phyloP scores from a whole-genome alignment of 2,797 vertebrate species.

The Pteropus rufus region DNA sequence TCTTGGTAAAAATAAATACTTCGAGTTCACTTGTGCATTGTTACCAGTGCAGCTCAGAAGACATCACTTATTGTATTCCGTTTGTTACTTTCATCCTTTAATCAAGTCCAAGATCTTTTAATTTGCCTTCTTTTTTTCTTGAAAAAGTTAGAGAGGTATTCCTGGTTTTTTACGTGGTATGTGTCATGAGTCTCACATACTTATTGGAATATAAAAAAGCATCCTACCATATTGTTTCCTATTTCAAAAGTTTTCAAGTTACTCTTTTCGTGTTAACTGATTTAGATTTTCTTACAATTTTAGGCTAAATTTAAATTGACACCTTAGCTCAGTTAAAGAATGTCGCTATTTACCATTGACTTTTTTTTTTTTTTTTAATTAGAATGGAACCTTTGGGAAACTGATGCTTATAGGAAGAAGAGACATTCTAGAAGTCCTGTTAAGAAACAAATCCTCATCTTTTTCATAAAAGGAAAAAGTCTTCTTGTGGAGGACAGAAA shows the following conservation, averaged over 20 bases:
- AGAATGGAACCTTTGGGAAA: not conserved
- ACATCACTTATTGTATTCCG: not conserved
- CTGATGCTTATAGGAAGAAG: conserved; percentile 21
- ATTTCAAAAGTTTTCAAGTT: conserved; percentile 19
- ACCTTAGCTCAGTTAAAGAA: not conserved
- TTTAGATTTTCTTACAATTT: conserved; percentile 21
- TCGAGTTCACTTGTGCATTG: not conserved
- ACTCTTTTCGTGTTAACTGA: not conserved
- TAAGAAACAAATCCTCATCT: not conserved
- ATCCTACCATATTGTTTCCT: not conserved
- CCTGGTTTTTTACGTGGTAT: not conserved
- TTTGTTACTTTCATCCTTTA: not conserved
- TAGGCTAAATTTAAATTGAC: conserved; percentile 22
- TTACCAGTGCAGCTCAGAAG: not conserved
- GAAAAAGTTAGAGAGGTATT: not conserved
- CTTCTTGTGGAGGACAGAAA: not conserved
- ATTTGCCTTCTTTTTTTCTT: not conserved
- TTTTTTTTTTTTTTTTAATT: not conserved
- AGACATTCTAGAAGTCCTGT: not conserved
- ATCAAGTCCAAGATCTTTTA: conserved; percentile 19
- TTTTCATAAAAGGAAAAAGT: not conserved
- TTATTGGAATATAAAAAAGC: not conserved
- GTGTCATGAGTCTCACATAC: not conserved
- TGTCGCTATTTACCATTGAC: not conserved
- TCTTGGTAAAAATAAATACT: not conserved